Evolutionary conservation across 2,888 invertebrate genomes (phyloP).

Genomic region (Cheilosia scutellata): DNA sequence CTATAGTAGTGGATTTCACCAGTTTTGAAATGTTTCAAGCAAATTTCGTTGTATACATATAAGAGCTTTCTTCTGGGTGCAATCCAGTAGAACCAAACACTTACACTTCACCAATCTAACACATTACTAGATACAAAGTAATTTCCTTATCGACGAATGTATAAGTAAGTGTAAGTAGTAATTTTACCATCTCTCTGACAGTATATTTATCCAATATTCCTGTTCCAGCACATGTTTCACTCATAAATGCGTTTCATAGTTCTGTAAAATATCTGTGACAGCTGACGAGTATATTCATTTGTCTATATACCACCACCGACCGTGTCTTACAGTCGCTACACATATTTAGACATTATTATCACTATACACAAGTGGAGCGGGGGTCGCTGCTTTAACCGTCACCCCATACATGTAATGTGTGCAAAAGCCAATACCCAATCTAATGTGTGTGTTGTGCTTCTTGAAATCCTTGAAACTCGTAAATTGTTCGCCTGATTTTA

Average conservation of each 20-base stretch:
- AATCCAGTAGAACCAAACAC: too few species aligned
- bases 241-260: conserved; percentile 74
- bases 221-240: conserved; percentile 69
- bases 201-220: conserved; percentile 48
- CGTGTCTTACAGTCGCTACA: conserved; percentile 3
- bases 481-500: conserved; percentile 70
- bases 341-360: conserved; percentile 73
- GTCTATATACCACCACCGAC: conserved; percentile 31
- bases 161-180: background rate
- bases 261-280: conserved; percentile 70
- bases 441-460: conserved; percentile 10
- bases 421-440: conserved; percentile 55
- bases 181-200: background rate
- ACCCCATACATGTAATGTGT: conserved; percentile 36
- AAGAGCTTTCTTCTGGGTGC: too few species aligned
- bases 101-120: background rate
- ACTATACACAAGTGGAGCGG: conserved; percentile 21
- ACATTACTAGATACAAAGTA: conserved; percentile 31
- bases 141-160: conserved; percentile 1
- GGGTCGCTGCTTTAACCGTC: conserved; percentile 1
- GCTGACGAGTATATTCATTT: conserved; percentile 72
- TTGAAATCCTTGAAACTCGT: conserved; percentile 52
- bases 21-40: too few species aligned
- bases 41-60: too few species aligned
- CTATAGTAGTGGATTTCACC: too few species aligned